phyloP scores from a whole-genome alignment of 2,113 vertebrate species.

The Ameiurus melas region DNA sequence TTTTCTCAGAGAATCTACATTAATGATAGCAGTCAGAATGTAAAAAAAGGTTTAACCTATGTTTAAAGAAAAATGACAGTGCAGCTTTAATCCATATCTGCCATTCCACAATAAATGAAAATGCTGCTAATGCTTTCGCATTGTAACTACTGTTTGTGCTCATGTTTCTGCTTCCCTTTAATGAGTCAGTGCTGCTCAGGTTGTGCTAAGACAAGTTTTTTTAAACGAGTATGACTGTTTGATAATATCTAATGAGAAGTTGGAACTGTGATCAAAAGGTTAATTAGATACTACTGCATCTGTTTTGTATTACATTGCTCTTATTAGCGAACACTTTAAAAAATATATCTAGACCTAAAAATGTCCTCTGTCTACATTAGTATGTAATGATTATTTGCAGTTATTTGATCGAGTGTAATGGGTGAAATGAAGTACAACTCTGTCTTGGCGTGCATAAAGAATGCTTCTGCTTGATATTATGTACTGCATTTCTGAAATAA shows the following conservation, averaged over 20 bases:
- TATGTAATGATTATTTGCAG: conserved; percentile 31
- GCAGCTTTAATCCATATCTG: conserved; percentile 31
- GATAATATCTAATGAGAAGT: conserved; percentile 36
- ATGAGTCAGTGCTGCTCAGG: conserved; percentile 53
- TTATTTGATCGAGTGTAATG: not conserved
- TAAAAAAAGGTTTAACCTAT: not conserved
- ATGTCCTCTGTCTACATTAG: conserved; percentile 36
- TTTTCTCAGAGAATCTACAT: not conserved
- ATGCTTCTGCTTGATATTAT: conserved; percentile 39
- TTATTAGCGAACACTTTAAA: conserved; percentile 31
- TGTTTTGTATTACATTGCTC: conserved; percentile 39
- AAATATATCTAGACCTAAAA: conserved; percentile 20
- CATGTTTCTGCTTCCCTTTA: conserved; percentile 51
- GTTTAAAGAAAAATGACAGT: conserved; percentile 11
- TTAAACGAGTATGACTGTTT: conserved; percentile 9
- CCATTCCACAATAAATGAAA: conserved; percentile 45
- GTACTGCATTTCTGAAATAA: conserved; percentile 33
- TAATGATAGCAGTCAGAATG: not conserved
- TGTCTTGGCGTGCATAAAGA: conserved; percentile 44
- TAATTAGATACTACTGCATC: conserved; percentile 42
- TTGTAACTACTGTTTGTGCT: conserved; percentile 46
- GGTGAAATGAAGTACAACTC: conserved; percentile 28
- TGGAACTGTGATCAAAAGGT: conserved; percentile 38
- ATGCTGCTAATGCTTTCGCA: conserved; percentile 52
- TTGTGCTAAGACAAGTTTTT: conserved; percentile 38